These are phyloP conservation scores for Eurystomus gularis DNA, from an alignment of 2,113 vertebrate genomes.

Conservation along the genomic window DNA sequence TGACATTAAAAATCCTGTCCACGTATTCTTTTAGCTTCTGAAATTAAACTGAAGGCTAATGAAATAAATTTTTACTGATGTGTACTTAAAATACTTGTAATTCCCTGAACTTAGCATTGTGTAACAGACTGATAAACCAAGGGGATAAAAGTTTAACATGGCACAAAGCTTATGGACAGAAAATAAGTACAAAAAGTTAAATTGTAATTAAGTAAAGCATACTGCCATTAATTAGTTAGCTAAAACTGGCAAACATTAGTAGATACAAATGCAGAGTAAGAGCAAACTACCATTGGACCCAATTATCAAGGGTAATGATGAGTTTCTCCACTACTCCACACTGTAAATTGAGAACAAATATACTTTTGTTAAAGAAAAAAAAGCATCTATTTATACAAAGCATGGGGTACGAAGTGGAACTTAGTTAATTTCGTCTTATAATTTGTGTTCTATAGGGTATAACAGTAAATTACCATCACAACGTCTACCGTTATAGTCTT, in stretches of 20 bases:
- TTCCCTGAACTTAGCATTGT: background rate
- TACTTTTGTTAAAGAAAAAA: background rate
- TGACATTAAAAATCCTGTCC: background rate
- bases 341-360: background rate
- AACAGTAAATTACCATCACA: background rate
- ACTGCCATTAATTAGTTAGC: fast-evolving
- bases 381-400: background rate
- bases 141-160: background rate
- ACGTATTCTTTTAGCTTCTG: background rate
- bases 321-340: background rate
- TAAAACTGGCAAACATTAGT: background rate
- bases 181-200: background rate
- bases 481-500: background rate
- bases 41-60: background rate
- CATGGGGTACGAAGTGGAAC: background rate
- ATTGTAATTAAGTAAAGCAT: background rate
- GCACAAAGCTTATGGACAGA: background rate
- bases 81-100: background rate
- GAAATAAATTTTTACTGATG: background rate
- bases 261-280: background rate
- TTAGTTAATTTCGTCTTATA: background rate
- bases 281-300: background rate
- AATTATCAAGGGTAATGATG: background rate
- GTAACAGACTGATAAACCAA: background rate
- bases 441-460: background rate